phyloP scores from a whole-genome alignment of 2,888 invertebrate genomes.

The Callyntrura sp. region DNA sequence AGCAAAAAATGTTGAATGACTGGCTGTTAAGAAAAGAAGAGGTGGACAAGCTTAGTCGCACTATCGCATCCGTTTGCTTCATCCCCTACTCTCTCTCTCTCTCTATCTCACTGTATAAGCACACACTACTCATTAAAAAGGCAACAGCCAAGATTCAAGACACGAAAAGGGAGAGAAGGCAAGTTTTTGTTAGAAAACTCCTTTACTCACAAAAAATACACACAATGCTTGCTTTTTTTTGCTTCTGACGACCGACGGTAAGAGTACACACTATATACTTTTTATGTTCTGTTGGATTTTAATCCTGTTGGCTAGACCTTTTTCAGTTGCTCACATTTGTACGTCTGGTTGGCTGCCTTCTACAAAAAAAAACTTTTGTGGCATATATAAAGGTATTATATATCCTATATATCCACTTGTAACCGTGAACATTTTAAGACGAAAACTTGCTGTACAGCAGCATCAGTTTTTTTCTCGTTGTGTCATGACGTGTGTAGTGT shows the following conservation, averaged over 20 bases:
- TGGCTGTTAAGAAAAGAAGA: slow-evolving; percentile 62
- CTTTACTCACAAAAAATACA: slow-evolving; percentile 11
- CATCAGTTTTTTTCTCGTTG: not conserved
- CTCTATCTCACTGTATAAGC: not conserved
- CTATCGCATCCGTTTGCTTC: slow-evolving; percentile 30
- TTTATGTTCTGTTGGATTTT: not conserved
- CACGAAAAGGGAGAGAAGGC: slow-evolving; percentile 19
- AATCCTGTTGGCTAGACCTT: slow-evolving; percentile 51
- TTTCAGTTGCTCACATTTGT: slow-evolving; percentile 40
- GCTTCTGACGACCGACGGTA: not conserved
- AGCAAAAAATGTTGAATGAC: slow-evolving; percentile 68
- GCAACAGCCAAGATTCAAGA: not conserved
- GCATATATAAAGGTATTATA: not conserved
- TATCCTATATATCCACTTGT: slow-evolving; percentile 43
- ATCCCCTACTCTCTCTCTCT: not conserved
- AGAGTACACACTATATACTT: no score
- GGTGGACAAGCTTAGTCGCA: slow-evolving; percentile 52
- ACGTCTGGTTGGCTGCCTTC: slow-evolving; percentile 32
- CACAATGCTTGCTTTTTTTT: not conserved
- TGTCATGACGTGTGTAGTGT: not conserved
- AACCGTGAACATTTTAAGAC: slow-evolving; percentile 10
- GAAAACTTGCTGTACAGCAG: not conserved
- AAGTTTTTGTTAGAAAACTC: slow-evolving; percentile 34
- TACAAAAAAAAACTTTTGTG: slow-evolving; percentile 9
- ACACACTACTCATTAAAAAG: not conserved